Evolutionary conservation across 1,140 invertebrate species (phyloP).

Genomic region (Calycopis cecrops): DNA sequence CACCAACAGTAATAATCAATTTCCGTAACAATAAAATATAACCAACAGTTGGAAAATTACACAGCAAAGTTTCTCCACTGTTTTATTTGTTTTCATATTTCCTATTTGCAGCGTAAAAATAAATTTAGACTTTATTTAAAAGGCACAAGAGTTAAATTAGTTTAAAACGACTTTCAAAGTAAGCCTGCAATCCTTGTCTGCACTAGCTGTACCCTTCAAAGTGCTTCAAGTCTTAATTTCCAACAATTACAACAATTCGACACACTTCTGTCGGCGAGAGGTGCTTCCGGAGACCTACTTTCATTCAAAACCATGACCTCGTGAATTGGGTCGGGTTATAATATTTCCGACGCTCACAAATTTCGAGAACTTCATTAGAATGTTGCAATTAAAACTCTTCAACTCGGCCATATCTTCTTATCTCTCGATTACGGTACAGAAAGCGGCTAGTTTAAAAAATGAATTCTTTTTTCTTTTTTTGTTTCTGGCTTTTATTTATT

Average conservation of each 20-base stretch:
- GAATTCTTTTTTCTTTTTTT: too few species aligned
- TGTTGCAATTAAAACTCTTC: slow-evolving; percentile 8
- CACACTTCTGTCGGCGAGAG: slow-evolving; percentile 1
- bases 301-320: slow-evolving; percentile 1
- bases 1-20: too few species aligned
- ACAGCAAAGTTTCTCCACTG: too few species aligned
- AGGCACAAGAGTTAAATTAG: not conserved
- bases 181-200: not conserved
- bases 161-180: not conserved
- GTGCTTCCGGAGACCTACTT: slow-evolving; percentile 4
- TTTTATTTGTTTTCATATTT: too few species aligned
- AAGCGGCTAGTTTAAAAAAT: too few species aligned
- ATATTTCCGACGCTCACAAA: not conserved
- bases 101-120: too few species aligned
- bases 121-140: not conserved
- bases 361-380: slow-evolving; percentile 8
- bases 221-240: slow-evolving; percentile 8
- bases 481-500: too few species aligned
- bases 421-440: not conserved
- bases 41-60: too few species aligned
- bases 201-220: slow-evolving; percentile 4
- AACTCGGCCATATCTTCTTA: not conserved
- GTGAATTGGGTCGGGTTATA: not conserved
- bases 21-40: too few species aligned
- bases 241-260: slow-evolving; percentile 8